These are phyloP conservation scores for Cinara cedri DNA, from an alignment of 2,888 invertebrate genomes.

Conservation along the genomic window DNA sequence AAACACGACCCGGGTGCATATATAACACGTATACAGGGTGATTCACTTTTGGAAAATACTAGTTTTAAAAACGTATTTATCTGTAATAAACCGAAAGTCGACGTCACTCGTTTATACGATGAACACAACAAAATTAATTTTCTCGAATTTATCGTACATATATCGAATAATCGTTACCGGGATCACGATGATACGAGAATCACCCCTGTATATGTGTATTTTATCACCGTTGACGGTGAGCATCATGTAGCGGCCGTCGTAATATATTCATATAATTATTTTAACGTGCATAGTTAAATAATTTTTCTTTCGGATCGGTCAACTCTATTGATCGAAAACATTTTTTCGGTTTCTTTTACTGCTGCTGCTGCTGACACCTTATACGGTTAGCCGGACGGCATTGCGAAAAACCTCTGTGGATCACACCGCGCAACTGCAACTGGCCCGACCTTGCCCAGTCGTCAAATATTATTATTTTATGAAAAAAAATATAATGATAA, in stretches of 20 bases:
- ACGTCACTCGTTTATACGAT: too few species aligned
- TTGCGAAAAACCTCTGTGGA: conserved; percentile 43
- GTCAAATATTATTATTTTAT: conserved; percentile 27
- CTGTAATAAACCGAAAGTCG: too few species aligned
- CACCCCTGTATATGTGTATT: background rate
- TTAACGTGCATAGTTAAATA: background rate
- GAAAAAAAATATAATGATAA: background rate
- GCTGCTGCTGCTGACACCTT: conserved; percentile 38
- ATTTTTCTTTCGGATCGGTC: conserved; percentile 17
- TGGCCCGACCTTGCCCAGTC: conserved; percentile 46
- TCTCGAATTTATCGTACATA: too few species aligned
- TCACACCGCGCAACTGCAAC: conserved; percentile 9
- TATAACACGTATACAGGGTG: too few species aligned
- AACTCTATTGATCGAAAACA: conserved; percentile 19
- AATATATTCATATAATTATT: conserved; percentile 25
- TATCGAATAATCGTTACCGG: too few species aligned
- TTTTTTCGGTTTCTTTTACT: background rate
- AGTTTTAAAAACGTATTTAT: background rate
- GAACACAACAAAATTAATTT: too few species aligned
- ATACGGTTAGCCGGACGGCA: conserved; percentile 44
- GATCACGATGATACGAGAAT: background rate
- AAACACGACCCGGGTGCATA: background rate
- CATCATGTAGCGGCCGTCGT: background rate
- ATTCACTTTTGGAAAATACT: too few species aligned
- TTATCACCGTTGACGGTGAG: background rate